Percentiles rank a stretch among this genome's conserved stretches.
Evolutionary conservation across 2,113 vertebrate genomes (phyloP).

Genomic region (Pyxicephalus adspersus): DNA sequence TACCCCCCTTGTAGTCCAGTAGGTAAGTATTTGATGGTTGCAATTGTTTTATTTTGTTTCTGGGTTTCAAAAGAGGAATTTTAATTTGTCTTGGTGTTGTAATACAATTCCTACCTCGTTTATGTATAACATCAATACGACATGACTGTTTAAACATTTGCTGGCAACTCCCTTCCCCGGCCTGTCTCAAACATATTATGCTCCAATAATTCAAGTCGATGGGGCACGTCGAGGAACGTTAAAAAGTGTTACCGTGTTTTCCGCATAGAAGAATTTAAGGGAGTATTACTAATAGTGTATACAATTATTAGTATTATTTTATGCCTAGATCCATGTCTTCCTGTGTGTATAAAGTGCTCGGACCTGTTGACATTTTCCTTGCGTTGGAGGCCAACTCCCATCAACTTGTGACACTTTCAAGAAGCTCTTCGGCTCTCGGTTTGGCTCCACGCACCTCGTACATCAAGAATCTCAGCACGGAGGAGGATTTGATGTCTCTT

Average conservation of each 20-base stretch:
- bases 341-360: neutral
- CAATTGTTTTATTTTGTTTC: too few species aligned
- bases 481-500: conserved; percentile 10
- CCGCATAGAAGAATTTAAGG: neutral
- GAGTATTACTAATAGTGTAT: conserved; percentile 28
- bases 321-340: conserved; percentile 23
- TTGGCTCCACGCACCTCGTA: conserved; percentile 17
- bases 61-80: too few species aligned
- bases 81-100: too few species aligned
- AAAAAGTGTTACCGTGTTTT: neutral
- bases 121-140: too few species aligned
- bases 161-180: neutral
- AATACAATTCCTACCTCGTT: too few species aligned
- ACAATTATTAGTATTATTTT: conserved; percentile 7
- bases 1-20: too few species aligned
- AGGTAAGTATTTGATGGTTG: too few species aligned
- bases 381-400: conserved; percentile 9
- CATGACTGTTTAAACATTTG: neutral
- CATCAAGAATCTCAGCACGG: conserved; percentile 5
- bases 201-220: neutral
- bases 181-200: neutral
- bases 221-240: neutral
- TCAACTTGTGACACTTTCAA: conserved; percentile 11
- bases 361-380: conserved; percentile 47
- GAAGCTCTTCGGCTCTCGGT: neutral